phyloP scores from a whole-genome alignment of 2,888 invertebrate genomes.

The Syrphus vitripennis region DNA sequence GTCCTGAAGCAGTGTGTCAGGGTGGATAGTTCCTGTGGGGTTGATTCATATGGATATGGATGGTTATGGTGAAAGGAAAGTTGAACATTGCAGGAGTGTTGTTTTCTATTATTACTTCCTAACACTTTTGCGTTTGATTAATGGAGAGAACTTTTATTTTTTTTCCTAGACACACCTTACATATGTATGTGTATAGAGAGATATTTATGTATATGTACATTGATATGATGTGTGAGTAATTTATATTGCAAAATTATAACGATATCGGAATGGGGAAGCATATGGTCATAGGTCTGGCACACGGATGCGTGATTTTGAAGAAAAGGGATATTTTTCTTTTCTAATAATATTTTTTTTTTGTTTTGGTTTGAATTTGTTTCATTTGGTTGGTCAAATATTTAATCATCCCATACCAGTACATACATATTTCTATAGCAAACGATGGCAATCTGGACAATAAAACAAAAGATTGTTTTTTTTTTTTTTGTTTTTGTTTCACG shows the following conservation, averaged over 20 bases:
- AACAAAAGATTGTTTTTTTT: slow-evolving; percentile 7
- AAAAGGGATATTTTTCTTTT: background rate
- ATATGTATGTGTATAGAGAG: background rate
- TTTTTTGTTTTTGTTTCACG: background rate
- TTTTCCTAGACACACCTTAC: background rate
- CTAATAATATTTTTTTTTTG: slow-evolving; percentile 15
- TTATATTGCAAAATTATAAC: slow-evolving; percentile 43
- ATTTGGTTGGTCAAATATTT: slow-evolving; percentile 51
- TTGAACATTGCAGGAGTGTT: slow-evolving; percentile 42
- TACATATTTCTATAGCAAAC: no score
- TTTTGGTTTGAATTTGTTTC: slow-evolving; percentile 23
- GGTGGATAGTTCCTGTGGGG: slow-evolving; percentile 21
- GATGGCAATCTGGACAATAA: slow-evolving; percentile 3
- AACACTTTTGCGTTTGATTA: slow-evolving; percentile 62
- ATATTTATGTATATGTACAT: background rate
- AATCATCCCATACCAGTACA: slow-evolving; percentile 11
- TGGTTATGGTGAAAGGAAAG: slow-evolving; percentile 6
- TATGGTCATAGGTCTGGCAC: background rate
- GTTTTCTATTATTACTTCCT: slow-evolving; percentile 55
- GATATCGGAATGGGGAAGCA: slow-evolving; percentile 6
- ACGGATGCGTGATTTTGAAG: slow-evolving; percentile 35
- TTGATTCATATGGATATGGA: background rate
- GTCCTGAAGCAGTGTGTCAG: background rate
- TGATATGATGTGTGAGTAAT: slow-evolving; percentile 2
- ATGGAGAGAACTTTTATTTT: slow-evolving; percentile 46